phyloP scores from a whole-genome alignment of 2,797 vertebrate species.

The Cossypha polioptera region DNA sequence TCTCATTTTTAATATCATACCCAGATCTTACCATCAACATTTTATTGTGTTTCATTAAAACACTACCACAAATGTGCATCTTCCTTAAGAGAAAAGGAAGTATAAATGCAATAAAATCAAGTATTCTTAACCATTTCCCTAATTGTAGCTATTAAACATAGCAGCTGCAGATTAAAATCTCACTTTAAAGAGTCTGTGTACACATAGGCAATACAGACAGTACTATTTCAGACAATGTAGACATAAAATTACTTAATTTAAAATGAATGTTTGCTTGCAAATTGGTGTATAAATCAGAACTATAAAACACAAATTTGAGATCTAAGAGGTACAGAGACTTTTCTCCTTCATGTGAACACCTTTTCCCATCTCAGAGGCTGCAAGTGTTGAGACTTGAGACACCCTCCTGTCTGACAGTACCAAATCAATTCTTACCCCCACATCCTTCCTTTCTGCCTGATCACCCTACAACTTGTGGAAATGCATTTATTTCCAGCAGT shows the following conservation, averaged over 20 bases:
- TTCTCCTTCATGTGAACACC: not conserved
- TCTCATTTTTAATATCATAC: not conserved
- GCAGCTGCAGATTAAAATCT: not conserved
- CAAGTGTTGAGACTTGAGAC: not conserved
- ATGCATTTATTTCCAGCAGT: not conserved
- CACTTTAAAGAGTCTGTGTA: not conserved
- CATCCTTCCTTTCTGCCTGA: not conserved
- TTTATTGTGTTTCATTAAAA: not conserved
- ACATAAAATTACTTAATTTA: not conserved
- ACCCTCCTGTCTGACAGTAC: not conserved
- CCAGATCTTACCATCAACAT: not conserved
- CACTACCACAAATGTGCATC: not conserved
- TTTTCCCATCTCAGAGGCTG: not conserved
- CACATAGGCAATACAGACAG: not conserved
- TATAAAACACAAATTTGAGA: not conserved
- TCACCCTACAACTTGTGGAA: not conserved
- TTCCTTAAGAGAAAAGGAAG: not conserved
- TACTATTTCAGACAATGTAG: not conserved
- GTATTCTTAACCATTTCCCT: not conserved
- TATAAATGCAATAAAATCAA: not conserved
- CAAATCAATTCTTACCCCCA: not conserved
- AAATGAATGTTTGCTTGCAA: not conserved
- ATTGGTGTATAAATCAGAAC: not conserved
- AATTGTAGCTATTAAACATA: not conserved
- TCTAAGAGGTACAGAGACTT: not conserved